Percentiles rank a stretch among this genome's conserved stretches.
These are phyloP conservation scores for Oncopodura yosiiana DNA, from an alignment of 1,140 invertebrate genomes.

Conservation along the genomic window DNA sequence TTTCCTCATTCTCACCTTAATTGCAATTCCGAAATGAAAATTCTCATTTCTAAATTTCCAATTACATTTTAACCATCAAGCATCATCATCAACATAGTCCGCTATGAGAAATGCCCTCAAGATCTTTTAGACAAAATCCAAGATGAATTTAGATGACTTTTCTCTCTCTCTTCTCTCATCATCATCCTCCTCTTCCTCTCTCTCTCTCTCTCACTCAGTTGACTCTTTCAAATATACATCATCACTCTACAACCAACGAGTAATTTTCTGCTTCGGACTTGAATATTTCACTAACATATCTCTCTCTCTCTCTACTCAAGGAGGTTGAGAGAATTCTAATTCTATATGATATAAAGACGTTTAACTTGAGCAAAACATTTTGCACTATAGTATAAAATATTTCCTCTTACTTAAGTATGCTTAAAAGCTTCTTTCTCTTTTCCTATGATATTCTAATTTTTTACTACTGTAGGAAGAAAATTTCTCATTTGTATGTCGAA, in stretches of 20 bases:
- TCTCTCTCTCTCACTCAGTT: conserved; percentile 12
- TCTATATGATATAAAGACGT: no score
- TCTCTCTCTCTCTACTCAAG: background rate
- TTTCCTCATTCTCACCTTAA: conserved; percentile 24
- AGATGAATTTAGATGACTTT: background rate
- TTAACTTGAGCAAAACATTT: no score
- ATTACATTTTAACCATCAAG: conserved; percentile 32
- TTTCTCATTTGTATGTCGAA: no score
- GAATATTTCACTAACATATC: background rate
- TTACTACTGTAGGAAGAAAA: no score
- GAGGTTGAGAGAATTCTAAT: no score
- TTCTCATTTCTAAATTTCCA: conserved; percentile 29
- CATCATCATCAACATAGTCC: no score
- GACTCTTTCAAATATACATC: background rate
- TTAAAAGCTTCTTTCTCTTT: no score
- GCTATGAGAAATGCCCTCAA: conserved; percentile 25
- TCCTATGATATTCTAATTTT: no score
- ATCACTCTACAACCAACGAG: background rate
- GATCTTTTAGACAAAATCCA: conserved; percentile 6
- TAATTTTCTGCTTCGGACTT: no score
- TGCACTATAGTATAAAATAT: no score
- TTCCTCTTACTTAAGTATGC: no score
- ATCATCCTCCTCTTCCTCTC: conserved; percentile 11
- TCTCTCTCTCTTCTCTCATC: conserved; percentile 5
- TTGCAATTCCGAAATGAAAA: conserved; percentile 27